Percentiles rank a stretch among this genome's conserved stretches.
Evolutionary conservation across 2,888 invertebrate genomes (phyloP).

Genomic region (Aricia artaxerxes): DNA sequence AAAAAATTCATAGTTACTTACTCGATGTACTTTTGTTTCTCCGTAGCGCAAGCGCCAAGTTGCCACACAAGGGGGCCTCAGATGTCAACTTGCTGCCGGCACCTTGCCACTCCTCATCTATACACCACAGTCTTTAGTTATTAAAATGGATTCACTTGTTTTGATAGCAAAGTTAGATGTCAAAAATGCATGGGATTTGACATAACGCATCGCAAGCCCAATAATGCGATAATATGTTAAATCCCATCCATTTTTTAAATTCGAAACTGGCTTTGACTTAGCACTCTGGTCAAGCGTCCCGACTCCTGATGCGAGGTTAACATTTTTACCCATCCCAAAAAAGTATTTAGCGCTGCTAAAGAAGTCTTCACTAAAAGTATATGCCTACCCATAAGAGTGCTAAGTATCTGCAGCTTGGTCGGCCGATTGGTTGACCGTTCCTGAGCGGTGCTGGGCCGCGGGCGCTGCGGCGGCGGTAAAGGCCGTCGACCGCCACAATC

Average conservation of each 20-base stretch:
- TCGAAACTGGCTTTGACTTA: not conserved
- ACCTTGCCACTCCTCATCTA: slow-evolving; percentile 71
- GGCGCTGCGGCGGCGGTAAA: slow-evolving; percentile 47
- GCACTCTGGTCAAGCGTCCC: not conserved
- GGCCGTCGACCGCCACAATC: slow-evolving; percentile 62
- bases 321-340: not conserved
- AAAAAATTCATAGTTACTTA: slow-evolving; percentile 4
- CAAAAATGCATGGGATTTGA: too few relatives aligned
- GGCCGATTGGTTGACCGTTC: slow-evolving; percentile 52
- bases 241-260: too few relatives aligned
- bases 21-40: slow-evolving; percentile 38
- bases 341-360: not conserved
- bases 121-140: not conserved
- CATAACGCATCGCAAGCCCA: too few relatives aligned
- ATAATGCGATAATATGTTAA: too few relatives aligned
- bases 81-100: slow-evolving; percentile 73
- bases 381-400: slow-evolving; percentile 64
- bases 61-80: slow-evolving; percentile 70
- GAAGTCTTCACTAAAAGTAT: too few relatives aligned
- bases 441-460: slow-evolving; percentile 60
- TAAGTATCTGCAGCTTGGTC: slow-evolving; percentile 62
- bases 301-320: not conserved
- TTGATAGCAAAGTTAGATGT: too few relatives aligned
- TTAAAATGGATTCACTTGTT: too few relatives aligned
- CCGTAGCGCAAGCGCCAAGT: slow-evolving; percentile 65